These are phyloP conservation scores for Drepana falcataria DNA, from an alignment of 2,888 invertebrate species.

Conservation along the genomic window DNA sequence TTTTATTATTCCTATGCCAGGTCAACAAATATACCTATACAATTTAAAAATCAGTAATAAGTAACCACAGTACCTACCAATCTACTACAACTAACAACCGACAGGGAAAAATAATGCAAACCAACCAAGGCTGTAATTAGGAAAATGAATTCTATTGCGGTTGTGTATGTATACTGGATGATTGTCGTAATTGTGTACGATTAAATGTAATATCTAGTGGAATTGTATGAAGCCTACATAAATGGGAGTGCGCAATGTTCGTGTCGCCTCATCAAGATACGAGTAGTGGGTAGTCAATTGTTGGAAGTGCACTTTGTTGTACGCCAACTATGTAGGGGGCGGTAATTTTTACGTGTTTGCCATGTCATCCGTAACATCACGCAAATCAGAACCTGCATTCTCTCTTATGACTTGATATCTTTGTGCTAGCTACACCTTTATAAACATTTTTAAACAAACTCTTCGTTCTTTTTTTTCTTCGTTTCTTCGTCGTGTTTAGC, in stretches of 20 bases:
- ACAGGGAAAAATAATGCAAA: neutral
- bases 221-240: neutral
- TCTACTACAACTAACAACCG: neutral
- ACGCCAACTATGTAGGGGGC: conserved; percentile 26
- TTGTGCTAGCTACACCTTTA: neutral
- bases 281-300: conserved; percentile 38
- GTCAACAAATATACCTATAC: too few relatives aligned
- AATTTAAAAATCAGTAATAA: too few relatives aligned
- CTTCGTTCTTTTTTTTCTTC: too few relatives aligned
- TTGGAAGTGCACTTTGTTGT: conserved; percentile 58
- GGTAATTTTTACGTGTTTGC: conserved; percentile 30
- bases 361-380: neutral
- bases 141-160: neutral
- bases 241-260: conserved; percentile 29
- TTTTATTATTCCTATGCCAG: too few relatives aligned
- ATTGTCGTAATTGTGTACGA: neutral
- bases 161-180: neutral
- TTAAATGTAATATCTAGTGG: neutral
- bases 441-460: neutral
- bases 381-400: neutral
- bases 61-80: too few relatives aligned
- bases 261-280: conserved; percentile 47
- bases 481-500: too few relatives aligned
- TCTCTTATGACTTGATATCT: neutral
- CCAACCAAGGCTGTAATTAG: neutral